phyloP scores from a whole-genome alignment of 2,797 vertebrate genomes.

The Parauchenoglanis ngamensis region DNA sequence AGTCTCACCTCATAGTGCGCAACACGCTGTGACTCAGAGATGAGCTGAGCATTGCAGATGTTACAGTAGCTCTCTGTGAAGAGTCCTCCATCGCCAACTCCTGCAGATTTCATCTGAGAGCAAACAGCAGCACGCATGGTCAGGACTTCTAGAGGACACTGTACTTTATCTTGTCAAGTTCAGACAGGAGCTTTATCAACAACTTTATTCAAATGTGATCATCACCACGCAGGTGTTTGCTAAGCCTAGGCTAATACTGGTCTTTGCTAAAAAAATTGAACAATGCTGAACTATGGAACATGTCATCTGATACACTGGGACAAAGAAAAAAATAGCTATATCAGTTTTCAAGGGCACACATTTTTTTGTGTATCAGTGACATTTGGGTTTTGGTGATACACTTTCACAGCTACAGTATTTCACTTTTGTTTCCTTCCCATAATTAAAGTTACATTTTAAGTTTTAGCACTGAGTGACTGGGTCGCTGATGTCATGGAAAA shows the following conservation, averaged over 20 bases:
- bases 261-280: neutral
- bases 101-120: slow-evolving; percentile 70
- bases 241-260: neutral
- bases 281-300: neutral
- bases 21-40: slow-evolving; percentile 72
- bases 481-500: neutral
- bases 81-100: slow-evolving; percentile 61
- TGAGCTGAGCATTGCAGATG: slow-evolving; percentile 74
- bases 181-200: neutral
- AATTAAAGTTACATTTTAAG: neutral
- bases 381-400: neutral
- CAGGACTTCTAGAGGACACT: neutral
- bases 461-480: neutral
- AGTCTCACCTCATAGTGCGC: slow-evolving; percentile 71
- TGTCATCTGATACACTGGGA: neutral
- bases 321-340: neutral
- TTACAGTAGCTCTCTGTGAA: slow-evolving; percentile 74
- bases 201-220: neutral
- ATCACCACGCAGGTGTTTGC: neutral
- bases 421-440: neutral
- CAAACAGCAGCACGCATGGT: slow-evolving; percentile 33
- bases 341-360: neutral
- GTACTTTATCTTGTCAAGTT: neutral
- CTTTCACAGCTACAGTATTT: neutral
- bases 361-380: neutral